Evolutionary conservation across 2,888 invertebrate species (phyloP).

Genomic region (Campoletis raptor): DNA sequence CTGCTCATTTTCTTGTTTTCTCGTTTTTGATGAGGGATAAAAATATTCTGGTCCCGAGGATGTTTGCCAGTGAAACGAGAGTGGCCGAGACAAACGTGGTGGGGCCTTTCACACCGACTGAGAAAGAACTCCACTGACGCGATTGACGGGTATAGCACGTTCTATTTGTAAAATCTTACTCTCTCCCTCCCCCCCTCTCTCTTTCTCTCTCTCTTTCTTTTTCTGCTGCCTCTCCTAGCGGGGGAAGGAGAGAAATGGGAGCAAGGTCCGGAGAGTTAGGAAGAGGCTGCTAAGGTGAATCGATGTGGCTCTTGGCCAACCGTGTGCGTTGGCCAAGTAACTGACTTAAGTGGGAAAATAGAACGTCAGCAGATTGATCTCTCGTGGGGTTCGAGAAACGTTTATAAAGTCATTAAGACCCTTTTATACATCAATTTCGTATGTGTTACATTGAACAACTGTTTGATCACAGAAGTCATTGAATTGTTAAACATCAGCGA

Average conservation of each 20-base stretch:
- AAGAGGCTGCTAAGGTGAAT: constrained; percentile 84
- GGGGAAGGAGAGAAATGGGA: constrained; percentile 81
- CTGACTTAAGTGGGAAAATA: constrained; percentile 82
- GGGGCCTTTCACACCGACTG: constrained; percentile 68
- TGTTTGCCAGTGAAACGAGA: constrained; percentile 49
- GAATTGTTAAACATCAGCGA: not conserved
- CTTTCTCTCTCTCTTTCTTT: constrained; percentile 40
- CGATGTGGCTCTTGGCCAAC: constrained; percentile 82
- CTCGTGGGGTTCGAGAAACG: constrained; percentile 61
- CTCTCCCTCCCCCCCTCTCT: constrained; percentile 51
- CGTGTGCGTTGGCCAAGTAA: constrained; percentile 78
- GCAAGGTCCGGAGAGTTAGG: constrained; percentile 84
- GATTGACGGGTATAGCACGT: constrained; percentile 61
- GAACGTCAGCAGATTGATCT: constrained; percentile 74
- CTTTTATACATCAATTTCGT: not conserved
- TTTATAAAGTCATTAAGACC: constrained; percentile 68
- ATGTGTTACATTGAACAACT: not conserved
- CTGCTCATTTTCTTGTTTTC: constrained; percentile 5
- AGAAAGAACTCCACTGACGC: constrained; percentile 50
- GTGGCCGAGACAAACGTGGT: constrained; percentile 54
- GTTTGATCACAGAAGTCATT: not conserved
- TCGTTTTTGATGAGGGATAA: constrained; percentile 26
- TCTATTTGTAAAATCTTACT: constrained; percentile 66
- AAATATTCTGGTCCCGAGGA: constrained; percentile 54
- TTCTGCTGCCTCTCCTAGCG: constrained; percentile 22